Evolutionary conservation across 64 coral and sea anemone species (phyloP), one percentile per base, ranked within the genome.

Genomic region (Actinia equina): DNA sequence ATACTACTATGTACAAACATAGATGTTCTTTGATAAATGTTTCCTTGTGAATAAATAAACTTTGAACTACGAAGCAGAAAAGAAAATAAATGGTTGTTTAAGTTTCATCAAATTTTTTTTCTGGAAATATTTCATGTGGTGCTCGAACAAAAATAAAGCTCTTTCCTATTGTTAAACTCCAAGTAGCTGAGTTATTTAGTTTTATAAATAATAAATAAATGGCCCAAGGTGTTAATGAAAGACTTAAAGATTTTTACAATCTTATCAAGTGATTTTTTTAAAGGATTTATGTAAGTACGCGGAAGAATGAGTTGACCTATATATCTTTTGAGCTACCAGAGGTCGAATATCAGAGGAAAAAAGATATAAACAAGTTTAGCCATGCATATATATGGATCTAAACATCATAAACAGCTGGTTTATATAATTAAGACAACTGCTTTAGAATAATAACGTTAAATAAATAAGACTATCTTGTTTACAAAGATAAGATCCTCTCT

Each of bases 181-280:
- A 69, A 69, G 63, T 8, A 69, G 63, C 20, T n/a, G 19, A 37
- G 25, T 30, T 74, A 74, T 74, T 74, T 30, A 74, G n/a, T 30
- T 74, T 12, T 74, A 74, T 30, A 10, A 74, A 74, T 74, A 74
- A 74, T 74, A 30, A 8, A 74, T 74, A 74, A 74, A 74, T 74
- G 62, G n/a, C n/a, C 15, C n/a, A 74, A 74, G 11, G 69, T 74
- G 69, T 74, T 74, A 65, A 65, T 41, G 3, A 30, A 12, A 74
- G 22, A 12, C 1, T 41, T 14, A 74, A 27, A 27, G 26, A 74
- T 13, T 13, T 30, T 30, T 41, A 74, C n/a, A 74, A 74, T 19
- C 69, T 11, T 41, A 30, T 74, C 15, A 30, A 42, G 10, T 74
- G 26, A 41, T 15, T 9, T 65, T n/a, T 65, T 20, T 65, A 5